Conservation (phyloP, 2,797 vertebrate species). For the Channallabes apus region DNA sequence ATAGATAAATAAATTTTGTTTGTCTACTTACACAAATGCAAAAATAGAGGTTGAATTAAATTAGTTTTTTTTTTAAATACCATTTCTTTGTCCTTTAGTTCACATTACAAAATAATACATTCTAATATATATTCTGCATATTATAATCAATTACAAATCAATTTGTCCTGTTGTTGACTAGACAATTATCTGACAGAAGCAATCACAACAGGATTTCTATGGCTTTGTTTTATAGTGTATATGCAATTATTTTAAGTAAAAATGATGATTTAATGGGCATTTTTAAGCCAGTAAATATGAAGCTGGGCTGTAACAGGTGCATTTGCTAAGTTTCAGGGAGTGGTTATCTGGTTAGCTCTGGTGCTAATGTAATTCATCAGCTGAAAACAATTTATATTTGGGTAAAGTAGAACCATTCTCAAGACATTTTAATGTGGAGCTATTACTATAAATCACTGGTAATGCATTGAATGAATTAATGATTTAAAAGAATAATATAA, state of each 20-base stretch:
- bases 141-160: no score
- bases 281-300: not conserved
- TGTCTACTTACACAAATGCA: not conserved
- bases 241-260: not conserved
- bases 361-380: slow-evolving; percentile 7
- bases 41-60: not conserved
- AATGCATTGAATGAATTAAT: slow-evolving; percentile 3
- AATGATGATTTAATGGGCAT: not conserved
- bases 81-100: not conserved
- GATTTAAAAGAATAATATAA: slow-evolving; percentile 2
- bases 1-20: not conserved
- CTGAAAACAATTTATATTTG: not conserved
- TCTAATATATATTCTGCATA: not conserved
- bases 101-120: not conserved
- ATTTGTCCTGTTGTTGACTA: not conserved
- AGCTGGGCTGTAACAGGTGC: not conserved
- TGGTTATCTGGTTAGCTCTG: not conserved
- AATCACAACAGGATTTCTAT: not conserved
- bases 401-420: not conserved
- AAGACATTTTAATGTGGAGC: not conserved
- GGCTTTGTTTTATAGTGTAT: not conserved
- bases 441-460: not conserved
- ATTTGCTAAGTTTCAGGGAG: not conserved
- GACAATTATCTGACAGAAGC: not conserved
- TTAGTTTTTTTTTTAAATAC: not conserved